phyloP scores from a whole-genome alignment of 2,888 invertebrate genomes.

The Drosophila affinis region DNA sequence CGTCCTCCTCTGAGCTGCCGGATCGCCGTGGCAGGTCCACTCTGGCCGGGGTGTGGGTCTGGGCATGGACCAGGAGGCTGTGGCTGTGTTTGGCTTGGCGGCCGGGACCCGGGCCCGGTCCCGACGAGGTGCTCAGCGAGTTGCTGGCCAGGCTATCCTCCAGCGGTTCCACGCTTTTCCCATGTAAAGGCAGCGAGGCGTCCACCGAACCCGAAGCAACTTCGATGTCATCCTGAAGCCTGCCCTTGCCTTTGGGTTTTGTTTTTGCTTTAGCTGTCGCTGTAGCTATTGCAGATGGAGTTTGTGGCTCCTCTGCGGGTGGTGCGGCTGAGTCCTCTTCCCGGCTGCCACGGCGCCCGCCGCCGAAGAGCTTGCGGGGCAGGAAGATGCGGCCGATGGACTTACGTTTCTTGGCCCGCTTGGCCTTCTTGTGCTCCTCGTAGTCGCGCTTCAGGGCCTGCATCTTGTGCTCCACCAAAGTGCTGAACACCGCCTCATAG shows the following conservation, averaged over 20 bases:
- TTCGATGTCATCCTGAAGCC: slow-evolving; percentile 58
- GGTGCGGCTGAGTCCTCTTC: slow-evolving; percentile 40
- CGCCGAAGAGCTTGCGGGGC: slow-evolving; percentile 80
- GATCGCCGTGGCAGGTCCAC: slow-evolving; percentile 23
- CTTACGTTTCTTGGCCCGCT: slow-evolving; percentile 80
- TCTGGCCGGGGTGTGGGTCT: slow-evolving; percentile 73
- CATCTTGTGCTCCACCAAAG: slow-evolving; percentile 83
- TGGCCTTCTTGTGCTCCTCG: slow-evolving; percentile 82
- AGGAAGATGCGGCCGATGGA: slow-evolving; percentile 82
- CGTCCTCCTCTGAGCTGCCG: slow-evolving; percentile 19
- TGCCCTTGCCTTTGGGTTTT: slow-evolving; percentile 12
- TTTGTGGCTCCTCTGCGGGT: slow-evolving; percentile 17
- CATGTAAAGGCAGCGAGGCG: slow-evolving; percentile 12
- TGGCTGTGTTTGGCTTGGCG: slow-evolving; percentile 66
- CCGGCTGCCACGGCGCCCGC: slow-evolving; percentile 55
- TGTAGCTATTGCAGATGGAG: not conserved
- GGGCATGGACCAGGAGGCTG: slow-evolving; percentile 80
- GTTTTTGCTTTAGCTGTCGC: slow-evolving; percentile 33
- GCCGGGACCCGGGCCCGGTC: slow-evolving; percentile 57
- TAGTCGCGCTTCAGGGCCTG: slow-evolving; percentile 83
- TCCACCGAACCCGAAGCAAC: slow-evolving; percentile 58
- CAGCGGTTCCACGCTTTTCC: slow-evolving; percentile 37
- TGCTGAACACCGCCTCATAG: slow-evolving; percentile 83
- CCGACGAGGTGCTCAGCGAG: slow-evolving; percentile 81
- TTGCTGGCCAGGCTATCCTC: slow-evolving; percentile 83